These are phyloP conservation scores for Oreochromis spilurus DNA, from an alignment of 2,113 vertebrate species.

Conservation along the genomic window DNA sequence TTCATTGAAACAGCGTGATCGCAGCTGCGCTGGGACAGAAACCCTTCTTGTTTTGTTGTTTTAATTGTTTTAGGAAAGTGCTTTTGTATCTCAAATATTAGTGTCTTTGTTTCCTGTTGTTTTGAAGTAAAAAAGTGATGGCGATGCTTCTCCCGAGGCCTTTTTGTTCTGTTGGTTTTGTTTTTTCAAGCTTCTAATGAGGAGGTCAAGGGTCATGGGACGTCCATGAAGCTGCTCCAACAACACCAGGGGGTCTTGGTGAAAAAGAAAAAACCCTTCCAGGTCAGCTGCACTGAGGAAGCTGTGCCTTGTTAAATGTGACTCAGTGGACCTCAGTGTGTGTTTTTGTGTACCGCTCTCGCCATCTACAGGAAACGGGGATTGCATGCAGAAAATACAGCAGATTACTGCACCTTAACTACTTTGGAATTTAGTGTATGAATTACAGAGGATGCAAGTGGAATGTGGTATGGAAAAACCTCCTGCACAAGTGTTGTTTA, in stretches of 20 bases:
- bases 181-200: not conserved
- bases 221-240: not conserved
- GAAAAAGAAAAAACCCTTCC: not conserved
- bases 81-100: not conserved
- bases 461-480: not conserved
- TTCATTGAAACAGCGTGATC: not conserved
- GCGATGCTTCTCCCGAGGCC: not conserved
- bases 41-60: not conserved
- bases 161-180: not conserved
- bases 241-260: not conserved
- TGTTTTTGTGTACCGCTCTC: not conserved
- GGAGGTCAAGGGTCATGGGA: not conserved
- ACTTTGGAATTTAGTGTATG: not conserved
- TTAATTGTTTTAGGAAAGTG: not conserved
- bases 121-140: not conserved
- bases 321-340: not conserved
- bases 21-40: not conserved
- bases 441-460: not conserved
- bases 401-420: not conserved
- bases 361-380: not conserved
- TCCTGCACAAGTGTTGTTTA: not conserved
- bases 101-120: not conserved
- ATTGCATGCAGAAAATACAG: not conserved
- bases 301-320: not conserved
- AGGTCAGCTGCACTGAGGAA: not conserved